Conservation (phyloP, 2,888 invertebrate genomes). For the Lasioglossum lativentre region DNA sequence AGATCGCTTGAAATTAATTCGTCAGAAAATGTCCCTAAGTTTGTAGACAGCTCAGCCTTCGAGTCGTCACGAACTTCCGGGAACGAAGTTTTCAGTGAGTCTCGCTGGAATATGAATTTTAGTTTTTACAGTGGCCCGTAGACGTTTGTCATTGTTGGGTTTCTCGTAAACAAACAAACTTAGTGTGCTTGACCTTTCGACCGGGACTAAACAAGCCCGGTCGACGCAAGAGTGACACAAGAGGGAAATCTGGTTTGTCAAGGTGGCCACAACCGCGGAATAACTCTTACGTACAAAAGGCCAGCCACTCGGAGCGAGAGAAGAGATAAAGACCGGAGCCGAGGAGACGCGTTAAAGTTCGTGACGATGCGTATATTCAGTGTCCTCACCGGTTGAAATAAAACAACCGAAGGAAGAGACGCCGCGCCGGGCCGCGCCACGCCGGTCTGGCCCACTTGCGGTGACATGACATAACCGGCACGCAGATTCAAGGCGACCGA, state of each 20-base stretch:
- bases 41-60: neutral
- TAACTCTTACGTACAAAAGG: constrained; percentile 44
- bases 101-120: neutral
- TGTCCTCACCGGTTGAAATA: constrained; percentile 34
- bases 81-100: neutral
- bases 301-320: constrained; percentile 36
- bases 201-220: constrained; percentile 23
- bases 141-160: neutral
- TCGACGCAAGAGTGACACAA: constrained; percentile 44
- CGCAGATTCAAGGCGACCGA: constrained; percentile 44
- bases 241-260: constrained; percentile 56
- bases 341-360: constrained; percentile 32
- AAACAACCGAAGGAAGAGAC: constrained; percentile 38
- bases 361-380: constrained; percentile 37
- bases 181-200: constrained; percentile 44
- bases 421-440: neutral
- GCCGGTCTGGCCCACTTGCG: constrained; percentile 72
- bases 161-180: constrained; percentile 29
- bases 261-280: constrained; percentile 41
- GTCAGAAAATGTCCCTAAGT: neutral
- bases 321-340: constrained; percentile 41
- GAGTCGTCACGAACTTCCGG: neutral
- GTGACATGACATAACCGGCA: constrained; percentile 73
- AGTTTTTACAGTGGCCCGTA: neutral
- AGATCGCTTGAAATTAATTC: neutral